Base-by-base conservation (phyloP, 2,888 invertebrate genomes). In the Polia nebulosa region DNA sequence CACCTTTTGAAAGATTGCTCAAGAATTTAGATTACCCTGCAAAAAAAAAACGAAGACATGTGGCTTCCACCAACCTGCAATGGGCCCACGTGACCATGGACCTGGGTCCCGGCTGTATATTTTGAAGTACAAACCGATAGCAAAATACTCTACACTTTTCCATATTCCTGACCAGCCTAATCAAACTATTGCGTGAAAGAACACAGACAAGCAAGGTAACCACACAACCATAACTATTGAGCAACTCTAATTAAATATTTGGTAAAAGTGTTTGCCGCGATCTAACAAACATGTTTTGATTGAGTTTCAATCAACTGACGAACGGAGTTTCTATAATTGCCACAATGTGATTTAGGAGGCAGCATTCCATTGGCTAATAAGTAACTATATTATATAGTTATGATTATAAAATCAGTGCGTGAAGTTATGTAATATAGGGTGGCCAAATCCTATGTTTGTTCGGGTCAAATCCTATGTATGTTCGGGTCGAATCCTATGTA, bases 171-270 rank as follows among this genome's bases (percentile, higher is more conserved):
- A 41, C 7, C n/a, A n/a, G n/a, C 39, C 0, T 5, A 39, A 41
- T n/a, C 1, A 17, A 41, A 2, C n/a, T 20, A 25, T 53, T 29
- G 39, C 63, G 41, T 60, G 45, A 52, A 57, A 29, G 8, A 52
- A 52, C 22, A 47, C 29, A 53, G 29, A 8, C 11, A 8, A 22
- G 7, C 49, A 45, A 69, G 27, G 20, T 70, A 29, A 45, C 20
- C 27, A 55, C 15, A 51, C 44, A 49, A 15, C 15, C 22, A 41
- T 27, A 34, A 20, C 2, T 32, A 34, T 71, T 75, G 36, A 34
- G 57, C 25, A 71, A 76, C 27, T 11, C 53, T 65, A 71, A 76
- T 75, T 76, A 75, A 58, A 63, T 65, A 58, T 75, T 75, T 55
- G n/a, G 71, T 75, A 65, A 75, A 75, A 71, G 56, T 49, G 25